Evolutionary conservation across 2,113 vertebrate species (phyloP).

Genomic region (Erpornis zantholeuca): DNA sequence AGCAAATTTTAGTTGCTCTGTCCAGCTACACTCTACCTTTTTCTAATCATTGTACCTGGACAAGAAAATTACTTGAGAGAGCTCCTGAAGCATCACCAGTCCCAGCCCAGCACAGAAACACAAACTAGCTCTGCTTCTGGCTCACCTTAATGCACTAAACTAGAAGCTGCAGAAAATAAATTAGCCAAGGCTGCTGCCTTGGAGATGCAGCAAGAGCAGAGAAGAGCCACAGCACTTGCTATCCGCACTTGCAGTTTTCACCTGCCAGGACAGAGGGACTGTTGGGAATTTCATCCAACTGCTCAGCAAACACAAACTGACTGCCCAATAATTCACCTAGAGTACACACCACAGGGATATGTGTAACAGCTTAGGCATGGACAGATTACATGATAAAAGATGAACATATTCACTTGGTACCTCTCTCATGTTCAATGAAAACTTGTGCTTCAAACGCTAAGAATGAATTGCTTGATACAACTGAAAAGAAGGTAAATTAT

Average conservation of each 20-base stretch:
- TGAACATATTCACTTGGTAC: not conserved
- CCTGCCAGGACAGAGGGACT: not conserved
- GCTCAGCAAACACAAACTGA: not conserved
- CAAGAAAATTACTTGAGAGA: not conserved
- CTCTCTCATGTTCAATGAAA: not conserved
- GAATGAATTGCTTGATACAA: not conserved
- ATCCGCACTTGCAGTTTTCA: not conserved
- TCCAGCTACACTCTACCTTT: not conserved
- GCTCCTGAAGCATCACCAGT: not conserved
- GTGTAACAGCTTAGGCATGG: accelerated
- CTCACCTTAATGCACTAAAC: not conserved
- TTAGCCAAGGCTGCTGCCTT: not conserved
- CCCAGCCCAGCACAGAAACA: not conserved
- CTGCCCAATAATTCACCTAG: not conserved
- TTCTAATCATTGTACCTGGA: accelerated
- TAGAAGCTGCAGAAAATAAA: not conserved
- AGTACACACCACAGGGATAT: not conserved
- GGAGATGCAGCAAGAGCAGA: not conserved
- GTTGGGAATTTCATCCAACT: not conserved
- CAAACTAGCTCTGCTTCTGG: not conserved
- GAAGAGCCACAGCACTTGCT: not conserved
- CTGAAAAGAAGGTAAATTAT: not conserved
- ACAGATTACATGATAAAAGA: not conserved
- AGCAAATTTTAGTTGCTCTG: not conserved
- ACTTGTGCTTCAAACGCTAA: accelerated